Percentiles rank a stretch among this genome's conserved stretches.
phyloP scores from a whole-genome alignment of 2,797 vertebrate species.

The Gallirallus australis region DNA sequence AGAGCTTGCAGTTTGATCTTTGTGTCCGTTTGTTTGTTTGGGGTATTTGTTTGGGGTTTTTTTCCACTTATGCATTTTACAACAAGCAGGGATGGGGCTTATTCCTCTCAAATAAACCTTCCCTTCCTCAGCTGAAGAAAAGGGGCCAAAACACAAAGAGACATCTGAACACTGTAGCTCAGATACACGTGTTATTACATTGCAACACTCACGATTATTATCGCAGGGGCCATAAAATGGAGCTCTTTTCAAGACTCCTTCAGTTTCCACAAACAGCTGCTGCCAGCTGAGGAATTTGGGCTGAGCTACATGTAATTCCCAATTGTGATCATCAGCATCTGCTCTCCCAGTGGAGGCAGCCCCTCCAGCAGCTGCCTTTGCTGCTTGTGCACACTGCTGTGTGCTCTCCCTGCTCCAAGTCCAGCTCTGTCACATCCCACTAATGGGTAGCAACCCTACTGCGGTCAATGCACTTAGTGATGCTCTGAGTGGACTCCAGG shows the following conservation, averaged over 20 bases:
- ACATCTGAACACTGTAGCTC: neutral
- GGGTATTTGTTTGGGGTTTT: neutral
- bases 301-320: conserved; percentile 19
- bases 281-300: conserved; percentile 60
- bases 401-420: neutral
- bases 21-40: neutral
- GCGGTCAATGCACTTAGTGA: neutral
- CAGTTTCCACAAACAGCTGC: conserved; percentile 36
- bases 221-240: conserved; percentile 52
- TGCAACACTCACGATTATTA: conserved; percentile 40
- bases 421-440: neutral
- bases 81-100: neutral
- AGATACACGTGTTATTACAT: conserved; percentile 14
- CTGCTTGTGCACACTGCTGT: neutral
- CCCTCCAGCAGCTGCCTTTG: neutral
- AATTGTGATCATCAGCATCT: neutral
- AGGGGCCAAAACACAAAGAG: neutral
- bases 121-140: neutral
- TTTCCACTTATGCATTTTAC: neutral
- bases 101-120: neutral
- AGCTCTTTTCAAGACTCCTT: conserved; percentile 16
- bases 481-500: neutral
- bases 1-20: neutral
- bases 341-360: neutral
- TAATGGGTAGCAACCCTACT: neutral